Evolutionary conservation across 2,113 vertebrate genomes (phyloP).

Genomic region (Cariama cristata): DNA sequence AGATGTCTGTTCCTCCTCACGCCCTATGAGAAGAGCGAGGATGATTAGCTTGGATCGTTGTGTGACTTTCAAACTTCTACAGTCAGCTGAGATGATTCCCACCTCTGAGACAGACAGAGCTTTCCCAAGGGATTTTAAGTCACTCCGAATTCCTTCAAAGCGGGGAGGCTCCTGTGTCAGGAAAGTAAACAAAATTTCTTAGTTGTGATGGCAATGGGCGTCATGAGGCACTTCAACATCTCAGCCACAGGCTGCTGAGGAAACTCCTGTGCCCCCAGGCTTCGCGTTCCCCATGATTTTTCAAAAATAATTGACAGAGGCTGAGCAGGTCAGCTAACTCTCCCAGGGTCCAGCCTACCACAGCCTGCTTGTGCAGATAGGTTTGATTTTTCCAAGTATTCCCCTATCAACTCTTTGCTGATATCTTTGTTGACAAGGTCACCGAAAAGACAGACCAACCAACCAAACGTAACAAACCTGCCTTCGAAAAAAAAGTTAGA

Average conservation of each 20-base stretch:
- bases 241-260: conserved; percentile 6
- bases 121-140: conserved; percentile 40
- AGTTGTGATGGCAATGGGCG: neutral
- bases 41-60: neutral
- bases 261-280: neutral
- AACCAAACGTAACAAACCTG: neutral
- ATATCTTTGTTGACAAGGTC: conserved; percentile 47
- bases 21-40: neutral
- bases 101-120: neutral
- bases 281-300: neutral
- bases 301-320: conserved; percentile 52
- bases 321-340: conserved; percentile 30
- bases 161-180: neutral
- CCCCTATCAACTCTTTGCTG: conserved; percentile 10
- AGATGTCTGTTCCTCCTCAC: neutral
- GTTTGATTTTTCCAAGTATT: conserved; percentile 48
- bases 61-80: neutral
- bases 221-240: neutral
- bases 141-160: neutral
- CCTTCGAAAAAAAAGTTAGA: neutral
- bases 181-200: conserved; percentile 26
- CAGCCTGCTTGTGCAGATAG: neutral
- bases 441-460: neutral
- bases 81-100: neutral
- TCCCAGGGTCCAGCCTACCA: neutral